A percentile compares a stretch with the other conserved stretches of the same genome.
Evolutionary conservation across 2,888 invertebrate genomes (phyloP).

Genomic region (Mythimna vitellina): DNA sequence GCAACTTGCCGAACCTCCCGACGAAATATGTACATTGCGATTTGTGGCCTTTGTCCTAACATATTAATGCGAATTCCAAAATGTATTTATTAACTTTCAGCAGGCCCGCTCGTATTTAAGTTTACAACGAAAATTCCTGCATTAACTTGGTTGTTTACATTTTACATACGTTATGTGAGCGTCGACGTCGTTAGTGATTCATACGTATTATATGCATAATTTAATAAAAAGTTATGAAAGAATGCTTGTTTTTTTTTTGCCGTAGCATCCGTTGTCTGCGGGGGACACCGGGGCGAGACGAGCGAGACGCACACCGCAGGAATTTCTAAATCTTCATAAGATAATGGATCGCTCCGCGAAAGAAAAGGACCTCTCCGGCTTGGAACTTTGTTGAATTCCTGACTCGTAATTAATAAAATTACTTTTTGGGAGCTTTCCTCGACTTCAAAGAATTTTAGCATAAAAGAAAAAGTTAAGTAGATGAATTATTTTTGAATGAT

Average conservation of each 20-base stretch:
- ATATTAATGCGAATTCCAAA: slow-evolving; percentile 75
- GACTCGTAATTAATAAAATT: slow-evolving; percentile 91
- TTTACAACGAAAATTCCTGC: slow-evolving; percentile 47
- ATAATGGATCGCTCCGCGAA: slow-evolving; percentile 89
- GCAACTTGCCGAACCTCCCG: slow-evolving; percentile 72
- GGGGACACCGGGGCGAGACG: slow-evolving; percentile 46
- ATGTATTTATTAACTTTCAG: slow-evolving; percentile 72
- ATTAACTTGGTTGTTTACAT: slow-evolving; percentile 54
- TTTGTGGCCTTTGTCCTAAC: slow-evolving; percentile 69
- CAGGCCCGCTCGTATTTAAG: slow-evolving; percentile 43
- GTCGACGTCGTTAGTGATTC: slow-evolving; percentile 39
- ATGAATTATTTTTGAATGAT: slow-evolving; percentile 90
- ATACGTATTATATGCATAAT: slow-evolving; percentile 53
- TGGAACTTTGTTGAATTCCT: slow-evolving; percentile 90
- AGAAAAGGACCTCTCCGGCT: slow-evolving; percentile 88
- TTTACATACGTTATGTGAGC: slow-evolving; percentile 34
- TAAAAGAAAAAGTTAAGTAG: slow-evolving; percentile 90
- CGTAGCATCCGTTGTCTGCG: slow-evolving; percentile 49
- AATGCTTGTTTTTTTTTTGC: slow-evolving; percentile 60
- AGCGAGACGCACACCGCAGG: slow-evolving; percentile 84
- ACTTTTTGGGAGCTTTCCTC: slow-evolving; percentile 90
- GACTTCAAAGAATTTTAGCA: slow-evolving; percentile 90
- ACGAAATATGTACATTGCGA: slow-evolving; percentile 68
- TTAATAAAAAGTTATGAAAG: slow-evolving; percentile 66
- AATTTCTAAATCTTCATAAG: slow-evolving; percentile 90